Evolutionary conservation across 2,113 vertebrate species (phyloP).

Genomic region (Labeo rohita): DNA sequence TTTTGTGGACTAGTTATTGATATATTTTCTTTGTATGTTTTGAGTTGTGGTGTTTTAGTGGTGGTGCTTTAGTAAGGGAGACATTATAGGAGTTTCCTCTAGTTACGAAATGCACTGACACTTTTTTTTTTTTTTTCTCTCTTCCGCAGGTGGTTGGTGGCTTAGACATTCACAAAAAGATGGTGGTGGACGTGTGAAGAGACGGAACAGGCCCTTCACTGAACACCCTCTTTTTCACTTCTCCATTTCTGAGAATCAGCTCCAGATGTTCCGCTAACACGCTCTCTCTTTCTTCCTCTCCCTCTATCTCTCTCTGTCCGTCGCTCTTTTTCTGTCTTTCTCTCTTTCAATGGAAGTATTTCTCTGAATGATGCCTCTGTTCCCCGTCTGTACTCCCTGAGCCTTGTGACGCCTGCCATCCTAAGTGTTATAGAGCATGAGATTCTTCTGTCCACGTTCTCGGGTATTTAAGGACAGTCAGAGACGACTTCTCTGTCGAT

Average conservation of each 20-base stretch:
- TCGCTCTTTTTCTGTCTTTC: constrained; percentile 80
- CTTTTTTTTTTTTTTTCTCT: background rate
- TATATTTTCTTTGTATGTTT: too few species aligned
- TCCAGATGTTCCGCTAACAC: constrained; percentile 85
- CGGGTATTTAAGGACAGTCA: constrained; percentile 75
- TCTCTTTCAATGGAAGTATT: constrained; percentile 90
- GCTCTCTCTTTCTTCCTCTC: constrained; percentile 81
- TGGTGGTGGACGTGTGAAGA: constrained; percentile 96
- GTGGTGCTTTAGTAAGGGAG: background rate
- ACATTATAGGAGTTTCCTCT: background rate
- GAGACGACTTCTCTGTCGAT: constrained; percentile 80
- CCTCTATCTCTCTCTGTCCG: background rate
- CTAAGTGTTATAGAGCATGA: constrained; percentile 90
- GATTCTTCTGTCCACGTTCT: constrained; percentile 61
- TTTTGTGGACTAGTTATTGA: too few species aligned
- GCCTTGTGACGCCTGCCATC: constrained; percentile 55
- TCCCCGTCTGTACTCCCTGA: constrained; percentile 14
- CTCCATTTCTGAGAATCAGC: constrained; percentile 93
- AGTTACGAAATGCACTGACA: background rate
- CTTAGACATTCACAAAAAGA: constrained; percentile 98
- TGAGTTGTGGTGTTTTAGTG: background rate
- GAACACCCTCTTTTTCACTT: constrained; percentile 50
- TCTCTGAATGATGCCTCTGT: constrained; percentile 85
- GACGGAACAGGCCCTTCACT: constrained; percentile 77
- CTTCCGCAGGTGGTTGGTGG: constrained; percentile 89